Evolutionary conservation across 2,888 invertebrate genomes (phyloP), one percentile per base, ranked within the genome.

Genomic region (Callyntrura guangdongensis): DNA sequence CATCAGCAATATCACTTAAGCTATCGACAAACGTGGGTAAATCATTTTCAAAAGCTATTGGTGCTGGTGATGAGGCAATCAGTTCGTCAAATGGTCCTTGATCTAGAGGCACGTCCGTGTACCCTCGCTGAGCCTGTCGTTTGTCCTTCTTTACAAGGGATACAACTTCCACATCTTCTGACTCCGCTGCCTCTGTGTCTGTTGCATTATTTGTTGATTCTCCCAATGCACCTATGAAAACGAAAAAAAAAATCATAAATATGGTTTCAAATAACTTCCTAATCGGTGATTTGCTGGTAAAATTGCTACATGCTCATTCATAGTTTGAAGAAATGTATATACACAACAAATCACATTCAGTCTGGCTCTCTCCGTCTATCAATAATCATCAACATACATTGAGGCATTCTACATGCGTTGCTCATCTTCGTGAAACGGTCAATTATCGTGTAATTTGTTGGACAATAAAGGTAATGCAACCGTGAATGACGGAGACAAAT

Each of bases 41-140:
- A 56, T 92, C 92, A 88, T 90, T 92, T 83, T 93, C 93, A 87
- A 90, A 92, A 11, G 87, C 86, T 4, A 90, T 88, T 53, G 93
- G 90, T 0, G 92, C 17, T 9, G 93, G 92, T 0, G 93, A 93
- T 11, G 93, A 92, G 1, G 91, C 92, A 14, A 72, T 67, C 3
- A 91, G 59, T 20, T 92, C 91, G 27, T 92, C 91, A 53, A 92
- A 93, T 1, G 92, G 91, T 20, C 91, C 88, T 53, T 90, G 91
- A 56, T 93, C 93, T 20, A 93, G 61, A 1, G 93, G 93, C 25
- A 93, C 91, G 53, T 94, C 94, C 1, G 94, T 93, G 86, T 93
- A 94, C 20, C 92, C 92, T 53, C 92, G 61, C 82, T 92, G 92
- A 11, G 92, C 92, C 81, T 92, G 93, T 20, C 93, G 86, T 81